Percentiles rank a stretch among this genome's conserved stretches.
Conservation (phyloP, 2,888 invertebrate genomes). For the Lithophane leautieri region DNA sequence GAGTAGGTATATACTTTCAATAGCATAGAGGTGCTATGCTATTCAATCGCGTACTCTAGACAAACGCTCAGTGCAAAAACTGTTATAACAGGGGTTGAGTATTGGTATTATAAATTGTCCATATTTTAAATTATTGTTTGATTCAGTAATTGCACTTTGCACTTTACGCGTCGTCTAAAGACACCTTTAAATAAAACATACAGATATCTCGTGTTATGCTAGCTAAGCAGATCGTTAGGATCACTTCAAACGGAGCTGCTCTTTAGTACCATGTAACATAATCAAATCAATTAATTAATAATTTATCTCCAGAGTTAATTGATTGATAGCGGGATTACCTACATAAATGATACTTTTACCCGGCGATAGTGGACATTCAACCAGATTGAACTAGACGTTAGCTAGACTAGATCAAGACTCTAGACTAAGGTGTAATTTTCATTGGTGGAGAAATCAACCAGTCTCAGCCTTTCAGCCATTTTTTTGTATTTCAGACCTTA, state of each 20-base stretch:
- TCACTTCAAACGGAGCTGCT: slow-evolving; percentile 16
- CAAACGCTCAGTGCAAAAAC: not conserved
- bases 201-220: slow-evolving; percentile 13
- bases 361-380: slow-evolving; percentile 39
- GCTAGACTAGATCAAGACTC: slow-evolving; percentile 23
- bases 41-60: too few relatives aligned
- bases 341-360: slow-evolving; percentile 51
- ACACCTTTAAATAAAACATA: slow-evolving; percentile 14
- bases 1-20: not conserved
- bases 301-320: slow-evolving; percentile 54
- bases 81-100: not conserved
- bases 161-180: not conserved
- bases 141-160: not conserved
- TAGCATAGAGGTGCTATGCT: too few relatives aligned
- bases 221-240: slow-evolving; percentile 16
- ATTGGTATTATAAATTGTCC: not conserved
- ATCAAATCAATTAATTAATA: slow-evolving; percentile 44
- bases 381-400: slow-evolving; percentile 48
- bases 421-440: slow-evolving; percentile 15
- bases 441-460: slow-evolving; percentile 7
- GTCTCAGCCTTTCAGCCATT: not conserved
- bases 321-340: slow-evolving; percentile 52
- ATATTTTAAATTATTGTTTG: not conserved
- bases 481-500: not conserved
- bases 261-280: slow-evolving; percentile 33